phyloP scores from a whole-genome alignment of 92 coral and sea anemone species.

The Actinernus sp. region DNA sequence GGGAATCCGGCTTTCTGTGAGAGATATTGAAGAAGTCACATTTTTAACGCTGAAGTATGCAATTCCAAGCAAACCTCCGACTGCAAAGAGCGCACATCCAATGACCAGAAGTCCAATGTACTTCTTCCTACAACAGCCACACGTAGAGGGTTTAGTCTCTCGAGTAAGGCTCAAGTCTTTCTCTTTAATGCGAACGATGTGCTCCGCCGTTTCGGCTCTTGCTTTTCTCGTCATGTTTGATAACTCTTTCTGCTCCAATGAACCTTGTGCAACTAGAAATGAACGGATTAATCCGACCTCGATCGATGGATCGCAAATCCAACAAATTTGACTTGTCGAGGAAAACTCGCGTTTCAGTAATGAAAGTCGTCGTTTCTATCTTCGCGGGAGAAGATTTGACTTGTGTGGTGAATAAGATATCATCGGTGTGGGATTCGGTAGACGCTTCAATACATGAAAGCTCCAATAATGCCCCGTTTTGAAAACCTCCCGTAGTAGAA shows the following conservation, averaged over 20 bases:
- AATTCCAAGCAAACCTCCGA: constrained; percentile 74
- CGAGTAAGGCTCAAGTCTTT: constrained; percentile 18
- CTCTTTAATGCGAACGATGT: constrained; percentile 24
- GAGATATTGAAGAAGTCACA: constrained; percentile 66
- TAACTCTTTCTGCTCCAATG: background rate
- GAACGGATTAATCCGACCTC: background rate
- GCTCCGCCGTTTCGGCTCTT: constrained; percentile 17
- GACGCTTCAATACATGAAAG: constrained; percentile 3
- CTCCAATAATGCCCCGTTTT: background rate
- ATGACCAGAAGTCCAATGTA: constrained; percentile 62
- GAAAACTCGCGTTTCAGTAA: too few relatives aligned
- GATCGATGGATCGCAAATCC: too few relatives aligned
- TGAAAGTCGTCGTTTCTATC: too few relatives aligned
- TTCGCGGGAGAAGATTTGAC: too few relatives aligned
- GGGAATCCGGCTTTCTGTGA: constrained; percentile 71
- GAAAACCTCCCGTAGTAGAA: constrained; percentile 17
- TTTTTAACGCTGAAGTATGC: constrained; percentile 69
- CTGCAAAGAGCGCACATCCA: constrained; percentile 76
- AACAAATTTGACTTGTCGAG: too few relatives aligned
- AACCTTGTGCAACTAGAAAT: constrained; percentile 1
- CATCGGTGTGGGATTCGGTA: background rate
- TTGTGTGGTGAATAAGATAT: too few relatives aligned
- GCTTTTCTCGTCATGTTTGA: constrained; percentile 9
- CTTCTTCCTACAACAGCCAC: constrained; percentile 70
- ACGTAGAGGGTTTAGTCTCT: constrained; percentile 22